These are phyloP conservation scores for Antheraea pernyi DNA, from an alignment of 1,140 invertebrate genomes.

Conservation along the genomic window DNA sequence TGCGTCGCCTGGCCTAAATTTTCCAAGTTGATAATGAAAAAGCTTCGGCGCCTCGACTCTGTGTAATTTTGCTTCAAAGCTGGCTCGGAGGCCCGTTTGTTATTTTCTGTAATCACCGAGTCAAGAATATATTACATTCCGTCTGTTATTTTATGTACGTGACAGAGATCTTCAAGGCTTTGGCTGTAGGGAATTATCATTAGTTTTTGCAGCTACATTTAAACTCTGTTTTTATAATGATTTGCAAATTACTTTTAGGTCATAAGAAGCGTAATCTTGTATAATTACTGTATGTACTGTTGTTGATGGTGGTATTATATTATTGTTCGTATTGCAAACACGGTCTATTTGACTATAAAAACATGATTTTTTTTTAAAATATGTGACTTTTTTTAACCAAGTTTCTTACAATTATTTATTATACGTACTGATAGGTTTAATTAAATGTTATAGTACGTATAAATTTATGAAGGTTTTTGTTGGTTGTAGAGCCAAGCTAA, in stretches of 20 bases:
- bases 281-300: too few species aligned
- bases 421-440: too few species aligned
- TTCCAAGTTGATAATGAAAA: constrained; percentile 72
- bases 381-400: too few species aligned
- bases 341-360: too few species aligned
- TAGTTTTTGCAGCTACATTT: not conserved
- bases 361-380: too few species aligned
- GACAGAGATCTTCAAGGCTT: not conserved
- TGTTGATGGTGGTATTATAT: too few species aligned
- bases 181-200: not conserved
- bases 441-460: too few species aligned
- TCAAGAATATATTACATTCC: constrained; percentile 51
- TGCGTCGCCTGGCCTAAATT: constrained; percentile 63
- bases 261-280: too few species aligned
- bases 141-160: not conserved
- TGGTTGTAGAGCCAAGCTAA: too few species aligned
- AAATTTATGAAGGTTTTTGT: too few species aligned
- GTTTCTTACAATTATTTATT: too few species aligned
- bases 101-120: constrained; percentile 63
- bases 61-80: constrained; percentile 60
- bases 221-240: not conserved
- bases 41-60: constrained; percentile 47
- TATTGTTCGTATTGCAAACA: too few species aligned
- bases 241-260: not conserved
- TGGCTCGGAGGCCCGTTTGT: constrained; percentile 53